phyloP scores from a whole-genome alignment of 2,888 invertebrate genomes.

The Diogma glabrata region DNA sequence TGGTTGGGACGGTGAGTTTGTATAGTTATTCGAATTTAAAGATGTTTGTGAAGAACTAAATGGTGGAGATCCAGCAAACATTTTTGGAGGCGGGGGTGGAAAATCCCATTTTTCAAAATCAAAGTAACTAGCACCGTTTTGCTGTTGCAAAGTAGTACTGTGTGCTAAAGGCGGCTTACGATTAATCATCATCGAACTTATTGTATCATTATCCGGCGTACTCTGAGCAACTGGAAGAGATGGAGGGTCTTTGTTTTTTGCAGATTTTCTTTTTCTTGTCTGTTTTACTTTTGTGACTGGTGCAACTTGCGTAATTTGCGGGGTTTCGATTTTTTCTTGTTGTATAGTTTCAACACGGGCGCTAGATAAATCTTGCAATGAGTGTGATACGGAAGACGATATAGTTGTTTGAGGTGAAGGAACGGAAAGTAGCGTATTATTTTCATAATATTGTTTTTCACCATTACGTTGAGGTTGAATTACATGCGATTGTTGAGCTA shows the following conservation, averaged over 20 bases:
- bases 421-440: slow-evolving; percentile 30
- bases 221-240: too few relatives aligned
- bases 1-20: slow-evolving; percentile 42
- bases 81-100: slow-evolving; percentile 55
- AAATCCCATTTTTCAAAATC: slow-evolving; percentile 75
- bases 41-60: slow-evolving; percentile 42
- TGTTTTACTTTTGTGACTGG: slow-evolving; percentile 28
- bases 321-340: too few relatives aligned
- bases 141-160: slow-evolving; percentile 34
- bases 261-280: slow-evolving; percentile 12
- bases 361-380: too few relatives aligned
- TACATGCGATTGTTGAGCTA: not conserved
- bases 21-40: slow-evolving; percentile 43
- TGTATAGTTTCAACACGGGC: slow-evolving; percentile 39
- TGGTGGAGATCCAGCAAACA: slow-evolving; percentile 46
- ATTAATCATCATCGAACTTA: slow-evolving; percentile 25
- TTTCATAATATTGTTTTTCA: slow-evolving; percentile 53
- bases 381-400: too few relatives aligned
- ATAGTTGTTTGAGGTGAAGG: slow-evolving; percentile 38
- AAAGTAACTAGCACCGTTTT: slow-evolving; percentile 59
- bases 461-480: slow-evolving; percentile 51
- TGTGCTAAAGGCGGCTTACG: slow-evolving; percentile 64
- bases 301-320: slow-evolving; percentile 32
- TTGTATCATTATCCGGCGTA: slow-evolving; percentile 3
- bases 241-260: slow-evolving; percentile 25